These are phyloP conservation scores for Thymelicus acteon DNA, from an alignment of 2,888 invertebrate genomes.

Conservation along the genomic window DNA sequence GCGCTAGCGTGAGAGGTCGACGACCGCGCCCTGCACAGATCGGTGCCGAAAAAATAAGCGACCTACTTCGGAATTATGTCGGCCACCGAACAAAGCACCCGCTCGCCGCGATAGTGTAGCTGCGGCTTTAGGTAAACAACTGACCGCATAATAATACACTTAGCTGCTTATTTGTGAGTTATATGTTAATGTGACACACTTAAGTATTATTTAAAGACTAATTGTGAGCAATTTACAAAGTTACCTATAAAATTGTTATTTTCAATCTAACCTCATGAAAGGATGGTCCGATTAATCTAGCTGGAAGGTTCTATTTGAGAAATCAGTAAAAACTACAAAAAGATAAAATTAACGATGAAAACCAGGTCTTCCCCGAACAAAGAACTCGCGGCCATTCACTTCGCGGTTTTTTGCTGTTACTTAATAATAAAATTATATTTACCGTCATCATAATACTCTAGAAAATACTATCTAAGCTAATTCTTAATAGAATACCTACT, in stretches of 20 bases:
- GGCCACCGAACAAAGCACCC: slow-evolving; percentile 54
- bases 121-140: slow-evolving; percentile 33
- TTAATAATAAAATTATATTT: background rate
- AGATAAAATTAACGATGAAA: slow-evolving; percentile 79
- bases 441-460: no score
- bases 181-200: background rate
- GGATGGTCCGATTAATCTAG: no score
- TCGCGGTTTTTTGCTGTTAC: slow-evolving; percentile 22
- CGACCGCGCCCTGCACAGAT: slow-evolving; percentile 72
- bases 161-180: background rate
- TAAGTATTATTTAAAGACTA: slow-evolving; percentile 11
- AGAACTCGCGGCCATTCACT: slow-evolving; percentile 53
- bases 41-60: slow-evolving; percentile 81
- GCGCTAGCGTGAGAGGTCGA: slow-evolving; percentile 54
- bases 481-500: no score
- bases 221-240: slow-evolving; percentile 5
- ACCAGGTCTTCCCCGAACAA: slow-evolving; percentile 76
- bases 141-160: slow-evolving; percentile 16
- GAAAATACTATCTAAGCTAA: no score
- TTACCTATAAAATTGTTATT: background rate
- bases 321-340: background rate
- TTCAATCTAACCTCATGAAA: no score
- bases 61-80: slow-evolving; percentile 79
- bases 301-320: no score
- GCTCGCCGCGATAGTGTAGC: slow-evolving; percentile 38